Base-by-base conservation (phyloP, 2,797 vertebrate species). In the Hypotaenidia philippensis region DNA sequence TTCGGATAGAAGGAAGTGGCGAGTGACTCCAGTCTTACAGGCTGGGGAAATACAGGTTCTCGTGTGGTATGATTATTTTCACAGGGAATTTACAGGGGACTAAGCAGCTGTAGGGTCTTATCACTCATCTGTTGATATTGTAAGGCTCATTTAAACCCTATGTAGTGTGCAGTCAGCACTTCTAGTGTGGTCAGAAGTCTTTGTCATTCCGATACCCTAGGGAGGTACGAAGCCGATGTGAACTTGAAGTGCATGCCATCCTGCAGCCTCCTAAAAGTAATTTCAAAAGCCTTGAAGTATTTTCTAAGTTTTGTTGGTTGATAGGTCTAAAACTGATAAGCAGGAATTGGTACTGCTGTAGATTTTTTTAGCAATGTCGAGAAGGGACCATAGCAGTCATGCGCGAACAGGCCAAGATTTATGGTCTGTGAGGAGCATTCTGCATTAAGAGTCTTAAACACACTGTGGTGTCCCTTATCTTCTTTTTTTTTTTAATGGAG, bases 181-280 rank as follows among this genome's bases (percentile, higher is more conserved):
- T 92, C n/a, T 72, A 26, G 57, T 50, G 52, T 25, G 16, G 13
- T 61, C 61, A 52, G 45, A 80, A 69, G 68, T 57, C 41, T 56
- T 59, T 63, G 56, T 83, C 29, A 25, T 57, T 89, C 14, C 2
- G 87, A 36, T 31, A 26, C 2, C 9, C 41, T 74, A 38, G 11
- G 41, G 45, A 84, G 26, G 85, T 95, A 72, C 11, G 44, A 85
- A 89, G 87, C 31, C 50, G 63, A 66, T 87, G 55, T 92, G 89
- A 94, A 76, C 81, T 78, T 96, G 78, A 84, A 68, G 66, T 71
- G 38, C 12, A 19, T 61, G 59, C 36, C 13, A 18, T 72, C 32
- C 74, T 88, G n/a, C 11, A 50, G 3, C 6, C 9, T 41, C 56
- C 82, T 59, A 68, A 53, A 71, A 65, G 26, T 72, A 57, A 41